phyloP scores from a whole-genome alignment of 2,113 vertebrate species.

The Nettapus auritus region DNA sequence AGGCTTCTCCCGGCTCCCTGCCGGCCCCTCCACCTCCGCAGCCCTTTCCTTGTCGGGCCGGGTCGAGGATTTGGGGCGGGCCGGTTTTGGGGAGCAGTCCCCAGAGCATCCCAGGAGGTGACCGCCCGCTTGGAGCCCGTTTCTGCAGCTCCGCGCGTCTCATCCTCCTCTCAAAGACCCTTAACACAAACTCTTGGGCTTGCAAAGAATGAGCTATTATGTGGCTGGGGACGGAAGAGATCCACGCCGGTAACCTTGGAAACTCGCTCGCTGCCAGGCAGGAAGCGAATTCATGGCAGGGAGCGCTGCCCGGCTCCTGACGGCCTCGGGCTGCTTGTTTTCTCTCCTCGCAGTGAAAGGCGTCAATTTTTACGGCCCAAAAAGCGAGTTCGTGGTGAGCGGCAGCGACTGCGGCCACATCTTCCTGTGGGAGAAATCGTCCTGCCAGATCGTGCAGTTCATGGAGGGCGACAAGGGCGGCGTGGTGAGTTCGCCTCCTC shows the following conservation, averaged over 20 bases:
- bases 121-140: neutral
- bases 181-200: neutral
- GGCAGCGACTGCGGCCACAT: constrained; percentile 95
- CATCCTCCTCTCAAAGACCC: neutral
- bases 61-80: neutral
- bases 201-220: neutral
- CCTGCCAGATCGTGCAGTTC: constrained; percentile 94
- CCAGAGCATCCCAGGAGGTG: neutral
- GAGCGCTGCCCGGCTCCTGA: neutral
- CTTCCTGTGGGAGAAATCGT: constrained; percentile 94
- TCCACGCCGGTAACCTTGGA: neutral
- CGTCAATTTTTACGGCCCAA: constrained; percentile 92
- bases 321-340: neutral
- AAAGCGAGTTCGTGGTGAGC: constrained; percentile 92
- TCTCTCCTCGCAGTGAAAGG: constrained; percentile 87
- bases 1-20: neutral
- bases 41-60: neutral
- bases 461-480: constrained; percentile 94
- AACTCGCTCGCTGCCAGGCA: neutral
- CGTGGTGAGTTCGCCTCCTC: constrained; percentile 83
- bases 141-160: neutral
- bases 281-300: neutral
- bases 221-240: neutral
- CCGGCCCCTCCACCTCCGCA: fast-evolving
- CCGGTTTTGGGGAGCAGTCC: neutral